Evolutionary conservation across 2,797 vertebrate genomes (phyloP), one percentile per base, ranked within the genome.

Genomic region (Chelon labrosus): DNA sequence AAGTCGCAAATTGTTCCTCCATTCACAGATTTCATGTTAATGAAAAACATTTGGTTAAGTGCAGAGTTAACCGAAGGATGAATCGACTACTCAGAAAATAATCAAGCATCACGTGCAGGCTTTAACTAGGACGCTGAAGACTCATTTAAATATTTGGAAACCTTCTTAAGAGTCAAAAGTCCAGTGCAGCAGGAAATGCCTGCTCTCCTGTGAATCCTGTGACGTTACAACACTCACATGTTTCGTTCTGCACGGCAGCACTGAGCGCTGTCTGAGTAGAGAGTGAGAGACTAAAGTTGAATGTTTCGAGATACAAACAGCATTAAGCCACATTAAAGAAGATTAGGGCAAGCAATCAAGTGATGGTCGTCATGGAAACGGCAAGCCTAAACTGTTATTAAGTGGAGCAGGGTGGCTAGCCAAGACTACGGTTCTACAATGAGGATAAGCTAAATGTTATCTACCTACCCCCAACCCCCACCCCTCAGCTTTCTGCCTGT

Each of bases 331-430:
- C 86, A 93, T 91, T 92, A 92, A 93, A 92, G 88, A 86, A 89
- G 92, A 94, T 95, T 94, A 94, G 80, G 88, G 83, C 84, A 84
- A 90, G 92, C 92, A 94, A 94, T 94, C 91, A 94, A 92, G 86
- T 83, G 65, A 62, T 74, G 76, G 94, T 94, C 69, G 85, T 69
- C 88, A 93, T 91, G 86, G 91, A 77, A 93, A 94, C 91, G 72
- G 59, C 82, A 92, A 89, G 84, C 86, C 81, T 86, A 84, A 89
- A 92, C 85, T 91, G 88, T 93, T 85, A 91, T 93, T 93, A 93
- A 90, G 85, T 82, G 75, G 80, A 85, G 80, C 88, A 13, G 71
- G 73, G 71, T 70, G 81, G 73, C 73, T 69, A 75, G 88, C 89
- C 83, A 88, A 87, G 79, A 76, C 83, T 82, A 75, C 80, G 87